phyloP scores from a whole-genome alignment of 2,113 vertebrate genomes.

The Ctenomys sociabilis region DNA sequence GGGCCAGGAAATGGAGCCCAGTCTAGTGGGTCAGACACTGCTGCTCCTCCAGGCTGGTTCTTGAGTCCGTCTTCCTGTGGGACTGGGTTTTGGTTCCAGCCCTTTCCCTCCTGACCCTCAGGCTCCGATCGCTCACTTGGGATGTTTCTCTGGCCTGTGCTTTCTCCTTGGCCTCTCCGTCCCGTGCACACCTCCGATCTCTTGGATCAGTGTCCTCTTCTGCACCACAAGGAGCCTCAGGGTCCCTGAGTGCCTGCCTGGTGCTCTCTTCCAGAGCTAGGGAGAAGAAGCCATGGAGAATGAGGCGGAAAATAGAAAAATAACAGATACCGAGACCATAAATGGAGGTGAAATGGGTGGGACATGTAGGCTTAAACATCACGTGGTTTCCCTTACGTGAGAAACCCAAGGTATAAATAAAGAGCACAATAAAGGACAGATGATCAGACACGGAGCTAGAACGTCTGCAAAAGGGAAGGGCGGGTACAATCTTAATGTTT shows the following conservation, averaged over 20 bases:
- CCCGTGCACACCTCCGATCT: accelerated
- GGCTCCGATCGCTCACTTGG: neutral
- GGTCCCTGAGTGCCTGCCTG: neutral
- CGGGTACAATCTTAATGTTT: neutral
- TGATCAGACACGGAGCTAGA: neutral
- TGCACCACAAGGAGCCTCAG: neutral
- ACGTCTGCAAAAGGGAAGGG: neutral
- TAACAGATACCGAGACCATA: neutral
- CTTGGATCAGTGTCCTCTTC: neutral
- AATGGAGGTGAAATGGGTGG: neutral
- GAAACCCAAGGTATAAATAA: neutral
- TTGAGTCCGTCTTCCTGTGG: neutral
- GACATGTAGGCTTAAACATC: neutral
- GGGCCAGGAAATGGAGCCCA: neutral
- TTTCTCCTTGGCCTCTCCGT: neutral
- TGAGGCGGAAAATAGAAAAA: neutral
- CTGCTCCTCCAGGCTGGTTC: neutral
- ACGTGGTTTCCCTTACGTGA: neutral
- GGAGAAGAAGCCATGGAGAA: neutral
- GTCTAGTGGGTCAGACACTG: slow-evolving; percentile 27
- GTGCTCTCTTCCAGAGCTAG: neutral
- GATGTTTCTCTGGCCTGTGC: neutral
- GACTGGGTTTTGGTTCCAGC: neutral
- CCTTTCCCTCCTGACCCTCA: neutral
- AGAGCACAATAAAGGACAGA: neutral